phyloP scores from a whole-genome alignment of 2,888 invertebrate genomes.

The Lasioglossum malachurum region DNA sequence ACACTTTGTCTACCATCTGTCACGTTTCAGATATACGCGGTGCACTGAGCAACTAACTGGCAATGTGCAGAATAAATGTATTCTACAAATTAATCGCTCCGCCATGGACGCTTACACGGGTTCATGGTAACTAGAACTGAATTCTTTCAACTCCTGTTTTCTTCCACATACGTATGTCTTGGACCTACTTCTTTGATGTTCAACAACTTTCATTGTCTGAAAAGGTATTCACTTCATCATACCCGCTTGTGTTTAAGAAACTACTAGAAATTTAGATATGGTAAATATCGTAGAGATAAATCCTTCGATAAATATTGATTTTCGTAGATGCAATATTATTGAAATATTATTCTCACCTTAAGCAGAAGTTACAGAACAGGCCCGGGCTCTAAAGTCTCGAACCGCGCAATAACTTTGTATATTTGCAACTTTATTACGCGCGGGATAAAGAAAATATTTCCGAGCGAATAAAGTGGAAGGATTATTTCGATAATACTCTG shows the following conservation, averaged over 20 bases:
- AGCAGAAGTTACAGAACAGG: not conserved
- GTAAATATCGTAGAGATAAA: not conserved
- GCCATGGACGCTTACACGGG: not conserved
- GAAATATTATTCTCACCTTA: not conserved
- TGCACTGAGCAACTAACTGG: not conserved
- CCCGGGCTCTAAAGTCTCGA: not conserved
- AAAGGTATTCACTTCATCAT: no score
- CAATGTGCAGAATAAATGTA: not conserved
- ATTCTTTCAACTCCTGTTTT: not conserved
- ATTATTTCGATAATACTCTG: slow-evolving; percentile 5
- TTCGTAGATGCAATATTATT: no score
- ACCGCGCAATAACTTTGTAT: not conserved
- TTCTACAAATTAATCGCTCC: not conserved
- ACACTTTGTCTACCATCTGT: not conserved
- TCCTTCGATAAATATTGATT: not conserved
- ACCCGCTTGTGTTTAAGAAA: no score
- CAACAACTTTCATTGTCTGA: not conserved
- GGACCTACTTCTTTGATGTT: not conserved
- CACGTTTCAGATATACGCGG: not conserved
- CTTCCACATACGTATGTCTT: not conserved
- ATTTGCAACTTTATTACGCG: not conserved
- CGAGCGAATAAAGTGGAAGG: not conserved
- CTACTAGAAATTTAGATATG: no score
- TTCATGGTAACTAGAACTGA: not conserved
- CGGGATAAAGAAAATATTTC: not conserved